Evolutionary conservation across 2,888 invertebrate species (phyloP).

Genomic region (Gastracanthus pulcherrimus): DNA sequence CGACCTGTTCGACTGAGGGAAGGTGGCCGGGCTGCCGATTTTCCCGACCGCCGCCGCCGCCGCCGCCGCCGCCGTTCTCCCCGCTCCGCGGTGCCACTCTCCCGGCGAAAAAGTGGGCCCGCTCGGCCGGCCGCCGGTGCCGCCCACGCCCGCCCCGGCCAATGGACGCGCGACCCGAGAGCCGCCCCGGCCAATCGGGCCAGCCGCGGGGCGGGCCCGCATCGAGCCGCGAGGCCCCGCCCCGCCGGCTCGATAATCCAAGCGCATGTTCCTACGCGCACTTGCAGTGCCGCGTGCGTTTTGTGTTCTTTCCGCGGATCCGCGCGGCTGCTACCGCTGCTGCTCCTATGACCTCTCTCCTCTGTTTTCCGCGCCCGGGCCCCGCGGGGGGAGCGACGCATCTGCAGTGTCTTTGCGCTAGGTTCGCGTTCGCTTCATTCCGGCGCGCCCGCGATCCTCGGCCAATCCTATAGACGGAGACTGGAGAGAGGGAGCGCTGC

Average conservation of each 20-base stretch:
- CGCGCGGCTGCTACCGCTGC: background rate
- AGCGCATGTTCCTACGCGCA: background rate
- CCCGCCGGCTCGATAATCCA: background rate
- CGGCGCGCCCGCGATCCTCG: conserved; percentile 33
- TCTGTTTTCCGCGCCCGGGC: background rate
- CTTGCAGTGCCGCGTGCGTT: background rate
- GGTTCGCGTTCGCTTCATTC: too few species aligned
- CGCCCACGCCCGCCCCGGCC: background rate
- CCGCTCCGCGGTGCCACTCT: background rate
- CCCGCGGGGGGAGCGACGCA: background rate
- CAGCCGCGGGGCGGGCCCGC: background rate
- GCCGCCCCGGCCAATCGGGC: conserved; percentile 5
- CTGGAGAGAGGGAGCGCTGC: background rate
- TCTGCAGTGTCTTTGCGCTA: background rate
- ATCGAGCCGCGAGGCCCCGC: background rate
- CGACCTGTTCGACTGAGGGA: conserved; percentile 74
- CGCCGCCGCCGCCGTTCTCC: background rate
- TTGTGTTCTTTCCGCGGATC: background rate
- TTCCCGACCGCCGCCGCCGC: conserved; percentile 11
- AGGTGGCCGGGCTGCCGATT: conserved; percentile 61
- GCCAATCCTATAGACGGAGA: conserved; percentile 50
- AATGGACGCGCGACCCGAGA: background rate
- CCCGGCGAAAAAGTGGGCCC: background rate
- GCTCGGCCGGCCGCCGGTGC: background rate
- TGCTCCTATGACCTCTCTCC: conserved; percentile 40